Conservation (phyloP, 92 coral and sea anemone species). For the Heliopora coerulea region DNA sequence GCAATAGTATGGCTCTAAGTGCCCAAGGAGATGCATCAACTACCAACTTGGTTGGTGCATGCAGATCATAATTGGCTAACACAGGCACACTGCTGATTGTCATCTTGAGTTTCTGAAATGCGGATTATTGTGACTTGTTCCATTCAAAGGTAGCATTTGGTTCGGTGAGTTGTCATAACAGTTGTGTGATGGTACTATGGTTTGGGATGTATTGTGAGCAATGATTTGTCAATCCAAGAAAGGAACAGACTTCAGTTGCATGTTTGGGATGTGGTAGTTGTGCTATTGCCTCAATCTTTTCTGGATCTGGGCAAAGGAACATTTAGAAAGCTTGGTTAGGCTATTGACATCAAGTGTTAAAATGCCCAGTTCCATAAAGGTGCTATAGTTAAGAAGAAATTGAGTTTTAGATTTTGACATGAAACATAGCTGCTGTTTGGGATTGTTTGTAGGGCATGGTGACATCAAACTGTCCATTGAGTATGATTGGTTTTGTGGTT, state of each 20-base stretch:
- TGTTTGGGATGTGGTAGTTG: slow-evolving; percentile 41
- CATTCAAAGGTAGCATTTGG: slow-evolving; percentile 12
- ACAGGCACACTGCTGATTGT: slow-evolving; percentile 41
- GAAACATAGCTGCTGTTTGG: neutral
- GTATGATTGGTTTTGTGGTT: slow-evolving; percentile 29
- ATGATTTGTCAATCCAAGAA: slow-evolving; percentile 40
- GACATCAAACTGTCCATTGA: slow-evolving; percentile 34
- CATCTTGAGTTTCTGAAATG: slow-evolving; percentile 33
- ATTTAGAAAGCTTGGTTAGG: slow-evolving; percentile 41
- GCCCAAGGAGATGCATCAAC: slow-evolving; percentile 58
- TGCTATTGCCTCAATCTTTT: slow-evolving; percentile 43
- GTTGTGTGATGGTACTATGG: slow-evolving; percentile 1
- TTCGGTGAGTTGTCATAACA: neutral
- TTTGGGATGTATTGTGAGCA: slow-evolving; percentile 1
- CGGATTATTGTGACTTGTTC: slow-evolving; percentile 38
- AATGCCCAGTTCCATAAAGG: slow-evolving; percentile 31
- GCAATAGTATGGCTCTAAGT: slow-evolving; percentile 52
- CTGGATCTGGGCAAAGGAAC: slow-evolving; percentile 48
- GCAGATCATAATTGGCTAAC: slow-evolving; percentile 48
- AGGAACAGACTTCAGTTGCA: slow-evolving; percentile 46
- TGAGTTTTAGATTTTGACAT: slow-evolving; percentile 5
- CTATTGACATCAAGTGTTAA: slow-evolving; percentile 15
- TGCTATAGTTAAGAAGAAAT: slow-evolving; percentile 11
- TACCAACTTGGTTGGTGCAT: slow-evolving; percentile 42
- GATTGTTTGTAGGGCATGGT: neutral